phyloP scores from a whole-genome alignment of 2,888 invertebrate species.

The Hetaerina titia region DNA sequence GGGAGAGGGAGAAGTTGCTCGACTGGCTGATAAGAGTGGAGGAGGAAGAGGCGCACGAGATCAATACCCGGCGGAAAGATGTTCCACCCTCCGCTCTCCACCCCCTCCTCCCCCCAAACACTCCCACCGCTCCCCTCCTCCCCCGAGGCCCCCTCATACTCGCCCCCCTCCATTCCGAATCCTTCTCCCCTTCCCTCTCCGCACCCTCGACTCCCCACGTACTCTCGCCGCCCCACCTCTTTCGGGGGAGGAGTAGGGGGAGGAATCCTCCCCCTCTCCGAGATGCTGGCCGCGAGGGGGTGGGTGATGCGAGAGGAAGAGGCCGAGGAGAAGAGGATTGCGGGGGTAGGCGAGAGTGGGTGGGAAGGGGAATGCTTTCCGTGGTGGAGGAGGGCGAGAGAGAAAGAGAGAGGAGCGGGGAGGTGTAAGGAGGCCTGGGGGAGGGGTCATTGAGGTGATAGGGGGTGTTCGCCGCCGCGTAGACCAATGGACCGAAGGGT shows the following conservation, averaged over 20 bases:
- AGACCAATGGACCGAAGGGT: constrained; percentile 22
- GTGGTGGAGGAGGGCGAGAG: too few relatives aligned
- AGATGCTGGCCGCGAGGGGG: background rate
- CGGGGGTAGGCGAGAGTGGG: too few relatives aligned
- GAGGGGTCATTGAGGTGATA: too few relatives aligned
- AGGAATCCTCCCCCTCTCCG: background rate
- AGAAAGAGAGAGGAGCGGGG: too few relatives aligned
- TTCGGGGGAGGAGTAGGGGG: background rate
- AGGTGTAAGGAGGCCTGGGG: too few relatives aligned
- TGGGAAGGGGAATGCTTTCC: too few relatives aligned
- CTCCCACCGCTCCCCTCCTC: background rate
- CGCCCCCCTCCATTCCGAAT: background rate
- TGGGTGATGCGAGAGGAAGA: background rate
- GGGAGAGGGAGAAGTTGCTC: background rate
- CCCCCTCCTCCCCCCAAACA: background rate
- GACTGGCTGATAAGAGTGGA: background rate
- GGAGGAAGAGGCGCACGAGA: constrained; percentile 53
- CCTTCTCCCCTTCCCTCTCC: background rate
- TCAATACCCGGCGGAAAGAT: constrained; percentile 66
- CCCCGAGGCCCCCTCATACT: background rate
- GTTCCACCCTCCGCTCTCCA: constrained; percentile 36
- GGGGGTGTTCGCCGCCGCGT: too few relatives aligned
- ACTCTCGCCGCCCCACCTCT: background rate
- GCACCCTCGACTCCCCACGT: background rate
- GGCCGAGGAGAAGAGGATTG: too few relatives aligned